Evolutionary conservation across 1,140 invertebrate genomes (phyloP).

Genomic region (Eupeodes corollae): DNA sequence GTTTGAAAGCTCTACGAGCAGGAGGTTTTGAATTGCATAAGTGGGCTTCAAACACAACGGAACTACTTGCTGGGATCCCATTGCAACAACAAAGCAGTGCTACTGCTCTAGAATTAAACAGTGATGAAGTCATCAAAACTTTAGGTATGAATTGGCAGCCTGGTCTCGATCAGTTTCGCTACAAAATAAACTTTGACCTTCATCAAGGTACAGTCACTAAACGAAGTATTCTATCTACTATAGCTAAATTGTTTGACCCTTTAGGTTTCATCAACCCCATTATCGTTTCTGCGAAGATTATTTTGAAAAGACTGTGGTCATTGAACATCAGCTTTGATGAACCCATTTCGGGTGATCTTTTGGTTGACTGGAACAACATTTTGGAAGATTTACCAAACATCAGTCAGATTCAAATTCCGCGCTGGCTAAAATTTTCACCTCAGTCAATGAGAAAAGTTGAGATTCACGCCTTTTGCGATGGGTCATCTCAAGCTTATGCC

Average conservation of each 20-base stretch:
- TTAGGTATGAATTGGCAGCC: conserved; percentile 2
- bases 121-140: conserved; percentile 10
- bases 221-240: background rate
- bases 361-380: background rate
- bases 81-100: no score
- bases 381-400: background rate
- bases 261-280: background rate
- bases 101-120: conserved; percentile 4
- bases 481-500: background rate
- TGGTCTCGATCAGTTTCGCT: background rate
- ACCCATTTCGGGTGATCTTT: background rate
- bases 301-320: background rate
- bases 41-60: no score
- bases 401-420: background rate
- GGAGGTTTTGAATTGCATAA: conserved; percentile 8
- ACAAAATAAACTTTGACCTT: background rate
- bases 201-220: background rate
- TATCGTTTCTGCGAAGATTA: background rate
- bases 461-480: background rate
- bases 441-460: background rate
- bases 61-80: no score
- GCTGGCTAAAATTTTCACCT: background rate
- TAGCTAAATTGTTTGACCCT: background rate
- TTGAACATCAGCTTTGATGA: no score
- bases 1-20: conserved; percentile 12